Percentiles rank a stretch among this genome's conserved stretches.
These are phyloP conservation scores for Dasypus novemcinctus DNA, from an alignment of 2,113 vertebrate genomes.

Conservation along the genomic window DNA sequence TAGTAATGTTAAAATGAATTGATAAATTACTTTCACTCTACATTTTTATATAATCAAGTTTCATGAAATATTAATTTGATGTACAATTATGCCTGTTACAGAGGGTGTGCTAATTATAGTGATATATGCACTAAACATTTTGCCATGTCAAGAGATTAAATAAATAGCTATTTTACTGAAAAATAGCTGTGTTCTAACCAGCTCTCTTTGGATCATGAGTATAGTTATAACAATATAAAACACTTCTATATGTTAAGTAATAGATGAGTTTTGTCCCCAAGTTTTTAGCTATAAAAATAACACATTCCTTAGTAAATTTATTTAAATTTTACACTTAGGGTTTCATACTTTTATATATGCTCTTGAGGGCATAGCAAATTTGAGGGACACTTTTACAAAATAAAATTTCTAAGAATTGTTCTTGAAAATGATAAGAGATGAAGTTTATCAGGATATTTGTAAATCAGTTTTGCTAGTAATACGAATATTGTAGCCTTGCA, in stretches of 20 bases:
- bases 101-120: slow-evolving; percentile 64
- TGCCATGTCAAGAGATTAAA: slow-evolving; percentile 75
- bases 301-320: neutral
- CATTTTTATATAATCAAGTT: slow-evolving; percentile 76
- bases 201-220: slow-evolving; percentile 45
- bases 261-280: neutral
- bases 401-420: slow-evolving; percentile 21
- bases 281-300: slow-evolving; percentile 34
- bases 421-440: neutral
- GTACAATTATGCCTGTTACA: slow-evolving; percentile 73
- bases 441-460: neutral
- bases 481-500: neutral
- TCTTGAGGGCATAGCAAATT: slow-evolving; percentile 26
- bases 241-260: neutral
- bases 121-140: slow-evolving; percentile 68
- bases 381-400: neutral
- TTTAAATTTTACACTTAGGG: slow-evolving; percentile 20
- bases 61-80: slow-evolving; percentile 71
- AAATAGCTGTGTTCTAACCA: slow-evolving; percentile 67
- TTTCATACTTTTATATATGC: neutral
- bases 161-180: slow-evolving; percentile 78
- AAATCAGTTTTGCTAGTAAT: neutral
- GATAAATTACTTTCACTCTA: slow-evolving; percentile 71
- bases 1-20: slow-evolving; percentile 50
- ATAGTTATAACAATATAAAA: slow-evolving; percentile 31